Evolutionary conservation across 2,113 vertebrate species (phyloP).

Genomic region (Muscicapa adusta): DNA sequence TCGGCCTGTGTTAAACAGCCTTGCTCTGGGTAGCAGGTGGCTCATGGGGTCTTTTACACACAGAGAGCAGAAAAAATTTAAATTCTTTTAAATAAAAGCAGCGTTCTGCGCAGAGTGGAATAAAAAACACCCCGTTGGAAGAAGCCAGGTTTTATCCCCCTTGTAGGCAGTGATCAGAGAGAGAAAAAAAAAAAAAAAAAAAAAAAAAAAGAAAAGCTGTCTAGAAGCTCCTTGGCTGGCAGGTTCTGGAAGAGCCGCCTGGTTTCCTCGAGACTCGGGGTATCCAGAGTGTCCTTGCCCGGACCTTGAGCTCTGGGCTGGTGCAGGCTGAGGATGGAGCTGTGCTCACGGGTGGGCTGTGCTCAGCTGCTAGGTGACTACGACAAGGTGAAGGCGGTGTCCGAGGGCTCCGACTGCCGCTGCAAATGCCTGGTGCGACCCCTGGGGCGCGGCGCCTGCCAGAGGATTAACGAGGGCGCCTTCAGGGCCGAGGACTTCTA

Average conservation of each 20-base stretch:
- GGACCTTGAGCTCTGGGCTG: background rate
- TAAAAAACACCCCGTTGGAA: background rate
- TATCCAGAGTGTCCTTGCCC: background rate
- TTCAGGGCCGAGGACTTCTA: slow-evolving; percentile 82
- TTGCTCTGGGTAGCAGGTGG: background rate
- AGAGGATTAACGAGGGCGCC: slow-evolving; percentile 76
- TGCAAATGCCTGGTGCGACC: slow-evolving; percentile 95
- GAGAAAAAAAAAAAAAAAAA: too few relatives aligned
- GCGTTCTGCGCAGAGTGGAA: rapidly evolving
- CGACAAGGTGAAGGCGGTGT: slow-evolving; percentile 94
- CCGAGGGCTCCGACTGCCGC: slow-evolving; percentile 89
- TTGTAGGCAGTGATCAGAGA: background rate
- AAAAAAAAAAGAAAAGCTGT: background rate
- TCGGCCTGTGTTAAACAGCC: background rate
- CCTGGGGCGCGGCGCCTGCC: slow-evolving; percentile 86
- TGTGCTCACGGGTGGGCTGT: background rate
- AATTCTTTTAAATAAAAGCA: background rate
- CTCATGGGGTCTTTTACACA: background rate
- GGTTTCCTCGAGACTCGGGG: background rate
- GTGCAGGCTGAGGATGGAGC: background rate
- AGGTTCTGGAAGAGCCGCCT: background rate
- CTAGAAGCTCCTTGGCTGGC: background rate
- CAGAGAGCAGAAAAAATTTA: background rate
- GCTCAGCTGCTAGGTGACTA: slow-evolving; percentile 93
- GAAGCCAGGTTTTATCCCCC: background rate